Evolutionary conservation across 64 coral and sea anemone genomes (phyloP), one percentile per base, ranked within the genome.

Genomic region (Catalaphyllia jardinei): DNA sequence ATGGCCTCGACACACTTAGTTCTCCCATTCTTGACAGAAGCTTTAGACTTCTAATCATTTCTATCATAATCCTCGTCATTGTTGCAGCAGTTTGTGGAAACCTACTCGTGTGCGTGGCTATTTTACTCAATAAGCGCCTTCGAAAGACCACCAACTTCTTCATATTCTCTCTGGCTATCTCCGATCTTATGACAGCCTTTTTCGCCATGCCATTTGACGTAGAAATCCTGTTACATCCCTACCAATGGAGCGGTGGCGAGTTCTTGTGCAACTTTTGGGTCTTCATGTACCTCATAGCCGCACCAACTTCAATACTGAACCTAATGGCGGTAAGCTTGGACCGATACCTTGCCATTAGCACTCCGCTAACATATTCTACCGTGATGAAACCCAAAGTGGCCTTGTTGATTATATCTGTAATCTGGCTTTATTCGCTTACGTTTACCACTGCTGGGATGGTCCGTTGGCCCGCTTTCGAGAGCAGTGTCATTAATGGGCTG

Each of bases 121-220:
- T 99, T 78, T 67, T 62, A 52, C 49, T 99, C 12, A 99, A 94
- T 19, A 33, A 86, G 67, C 87, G 89, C 55, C 88, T 99, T 4
- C 97, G 91, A 24, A 90, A 67, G 15, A 78, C 76, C 0, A 76
- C 97, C 8, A 95, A 92, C 57, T 99, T 93, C 62, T 99, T 95
- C 77, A 90, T 99, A 30, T 83, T 99, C 49, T 95, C 91, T 78
- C 75, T 99, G 27, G 97, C 97, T 0, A 76, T 95, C 17, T 92
- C 93, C 52, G 97, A 99, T 72, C 60, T 99, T 12, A 28, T 91
- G 72, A 93, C 97, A 16, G 94, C 94, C 0, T 71, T 75, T 12
- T 90, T 95, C 31, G 80, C 94, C 8, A 99, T 99, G 93, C 89
- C 97, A 0, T 95, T 95, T 17, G 97, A 99, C 16, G 93, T 91